phyloP scores from a whole-genome alignment of 2,797 vertebrate species.

The Leucoraja ocellata region DNA sequence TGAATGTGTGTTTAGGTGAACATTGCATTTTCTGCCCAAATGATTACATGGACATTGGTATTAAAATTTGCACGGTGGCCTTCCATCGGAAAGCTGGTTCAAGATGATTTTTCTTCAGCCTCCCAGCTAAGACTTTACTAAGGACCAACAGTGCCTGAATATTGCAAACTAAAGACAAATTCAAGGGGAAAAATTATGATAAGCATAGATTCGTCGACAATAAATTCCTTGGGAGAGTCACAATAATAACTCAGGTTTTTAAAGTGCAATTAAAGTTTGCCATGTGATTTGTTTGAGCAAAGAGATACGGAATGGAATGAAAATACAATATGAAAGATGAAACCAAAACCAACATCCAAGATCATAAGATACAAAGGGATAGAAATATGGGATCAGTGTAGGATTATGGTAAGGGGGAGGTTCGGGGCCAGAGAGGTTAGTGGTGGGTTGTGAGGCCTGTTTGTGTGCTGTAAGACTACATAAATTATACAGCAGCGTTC shows the following conservation, averaged over 20 bases:
- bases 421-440: too few relatives aligned
- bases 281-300: not conserved
- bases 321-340: not conserved
- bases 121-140: not conserved
- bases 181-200: not conserved
- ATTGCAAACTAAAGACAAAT: not conserved
- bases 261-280: not conserved
- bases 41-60: not conserved
- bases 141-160: not conserved
- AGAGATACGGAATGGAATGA: not conserved
- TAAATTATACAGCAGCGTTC: not conserved
- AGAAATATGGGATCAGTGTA: not conserved
- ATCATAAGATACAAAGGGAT: not conserved
- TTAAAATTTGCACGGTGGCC: too few relatives aligned
- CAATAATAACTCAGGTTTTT: not conserved
- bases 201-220: not conserved
- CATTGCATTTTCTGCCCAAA: not conserved
- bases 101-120: not conserved
- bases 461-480: too few relatives aligned
- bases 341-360: not conserved
- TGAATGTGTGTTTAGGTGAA: not conserved
- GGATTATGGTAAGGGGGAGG: too few relatives aligned
- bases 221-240: not conserved
- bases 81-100: not conserved
- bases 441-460: too few relatives aligned